These are phyloP conservation scores for Planiliza haematocheilus DNA, from an alignment of 2,113 vertebrate genomes.

Conservation along the genomic window DNA sequence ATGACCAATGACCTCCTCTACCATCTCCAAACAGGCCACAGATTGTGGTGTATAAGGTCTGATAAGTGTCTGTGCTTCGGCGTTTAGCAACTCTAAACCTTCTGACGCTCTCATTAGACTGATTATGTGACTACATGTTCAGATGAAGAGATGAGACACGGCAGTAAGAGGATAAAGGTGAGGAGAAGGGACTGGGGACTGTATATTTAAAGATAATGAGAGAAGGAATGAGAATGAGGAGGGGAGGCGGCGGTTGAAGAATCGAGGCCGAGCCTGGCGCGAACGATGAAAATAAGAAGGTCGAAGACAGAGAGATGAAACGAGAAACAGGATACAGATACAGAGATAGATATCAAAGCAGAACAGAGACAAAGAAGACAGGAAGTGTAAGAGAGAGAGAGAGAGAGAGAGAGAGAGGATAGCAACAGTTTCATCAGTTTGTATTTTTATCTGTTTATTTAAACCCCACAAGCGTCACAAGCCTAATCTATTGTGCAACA, in stretches of 20 bases:
- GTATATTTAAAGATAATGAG: background rate
- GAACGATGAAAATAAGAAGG: background rate
- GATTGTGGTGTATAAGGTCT: too few relatives aligned
- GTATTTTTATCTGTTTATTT: slow-evolving; percentile 64
- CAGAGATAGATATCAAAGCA: slow-evolving; percentile 1
- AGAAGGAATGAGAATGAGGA: background rate
- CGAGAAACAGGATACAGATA: background rate
- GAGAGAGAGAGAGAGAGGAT: slow-evolving; percentile 8
- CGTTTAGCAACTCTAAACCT: too few relatives aligned
- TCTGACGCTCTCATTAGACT: background rate
- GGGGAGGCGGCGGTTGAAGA: background rate
- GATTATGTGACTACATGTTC: slow-evolving; percentile 3
- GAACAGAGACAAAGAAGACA: background rate
- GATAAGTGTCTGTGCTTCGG: too few relatives aligned
- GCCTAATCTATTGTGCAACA: slow-evolving; percentile 33
- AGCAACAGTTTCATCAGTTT: slow-evolving; percentile 43
- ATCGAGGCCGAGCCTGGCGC: background rate
- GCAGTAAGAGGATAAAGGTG: background rate
- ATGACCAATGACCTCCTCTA: too few relatives aligned
- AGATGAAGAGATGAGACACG: background rate
- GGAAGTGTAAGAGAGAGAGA: background rate
- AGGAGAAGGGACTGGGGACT: background rate
- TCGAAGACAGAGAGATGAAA: background rate
- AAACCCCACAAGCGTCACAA: slow-evolving; percentile 26
- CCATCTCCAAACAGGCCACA: background rate